Base-by-base conservation (phyloP, 1,140 invertebrate genomes). In the Eupeodes corollae region DNA sequence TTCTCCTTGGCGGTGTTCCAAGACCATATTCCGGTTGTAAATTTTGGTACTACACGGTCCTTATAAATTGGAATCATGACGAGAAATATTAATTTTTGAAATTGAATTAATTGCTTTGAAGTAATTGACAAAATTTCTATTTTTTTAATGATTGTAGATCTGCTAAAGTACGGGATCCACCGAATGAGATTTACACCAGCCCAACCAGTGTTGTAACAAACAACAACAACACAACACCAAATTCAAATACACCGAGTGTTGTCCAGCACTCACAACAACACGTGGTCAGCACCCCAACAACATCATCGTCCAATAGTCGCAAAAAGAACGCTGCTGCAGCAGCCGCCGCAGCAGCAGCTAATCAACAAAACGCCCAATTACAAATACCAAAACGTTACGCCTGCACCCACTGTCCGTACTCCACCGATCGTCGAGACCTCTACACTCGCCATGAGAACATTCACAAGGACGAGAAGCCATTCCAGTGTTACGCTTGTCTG, bases 391-490 rank as follows among this genome's bases (percentile, higher is more conserved):
- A 91, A 70, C 77, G 88, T 11, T 92, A 92, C 66, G 83, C 78
- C 19, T 93, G 90, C 70, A 79, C 75, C 6, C 83, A 82, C 58
- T 93, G 90, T 65, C 84, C 88, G 2, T 93, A 93, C 64, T 85
- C 87, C 0, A 92, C 89, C 1, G 89, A 96, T 63, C 76, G 93
- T 8, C 75, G 91, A 46, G 93, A 97, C 71, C 78, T 98, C 41
- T 96, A 89, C 66, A 95, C 91, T 2, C 79, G 92, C 6, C 93
- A 98, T 70, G 90, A 97, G 72, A 93, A 95, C 59, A 96, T 97
- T 49, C 93, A 98, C 59, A 79, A 86, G 48, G 86, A 91, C 59
- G 88, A 92, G 57, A 94, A 94, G 61, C 89, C 90, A 1, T 94
- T 93, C 58, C 86, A 91, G 56, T 94, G 89, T 65, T 92, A 91